These are phyloP conservation scores for Cheiracanthium punctorium DNA, from an alignment of 2,888 invertebrate genomes.

Conservation along the genomic window DNA sequence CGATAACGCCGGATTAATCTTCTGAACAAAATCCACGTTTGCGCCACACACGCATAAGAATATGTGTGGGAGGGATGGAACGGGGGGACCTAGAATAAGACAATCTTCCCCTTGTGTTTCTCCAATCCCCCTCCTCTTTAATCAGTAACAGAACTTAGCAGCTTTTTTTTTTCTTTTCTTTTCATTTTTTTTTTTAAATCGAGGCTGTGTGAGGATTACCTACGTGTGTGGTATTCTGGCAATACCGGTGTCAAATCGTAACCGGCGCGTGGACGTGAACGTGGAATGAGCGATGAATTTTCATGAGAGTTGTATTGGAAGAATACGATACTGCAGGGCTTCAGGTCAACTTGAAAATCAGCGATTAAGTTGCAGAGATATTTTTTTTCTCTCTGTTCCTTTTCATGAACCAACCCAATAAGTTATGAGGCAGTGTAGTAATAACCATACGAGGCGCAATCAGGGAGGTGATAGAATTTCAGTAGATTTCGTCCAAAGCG, in stretches of 20 bases:
- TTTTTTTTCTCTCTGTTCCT: neutral
- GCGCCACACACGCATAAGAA: too few relatives aligned
- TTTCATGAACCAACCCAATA: too few relatives aligned
- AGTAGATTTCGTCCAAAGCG: too few relatives aligned
- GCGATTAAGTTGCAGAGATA: neutral
- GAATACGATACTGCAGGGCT: neutral
- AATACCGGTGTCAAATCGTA: neutral
- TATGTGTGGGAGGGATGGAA: neutral
- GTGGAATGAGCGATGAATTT: neutral
- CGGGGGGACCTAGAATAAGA: too few relatives aligned
- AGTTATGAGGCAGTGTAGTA: too few relatives aligned
- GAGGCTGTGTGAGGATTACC: neutral
- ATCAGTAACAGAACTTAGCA: neutral
- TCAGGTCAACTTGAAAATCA: neutral
- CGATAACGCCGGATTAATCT: neutral
- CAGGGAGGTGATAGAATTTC: too few relatives aligned
- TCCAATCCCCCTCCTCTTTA: neutral
- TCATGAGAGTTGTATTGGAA: neutral
- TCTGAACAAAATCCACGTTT: neutral
- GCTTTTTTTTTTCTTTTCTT: neutral
- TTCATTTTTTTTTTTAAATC: neutral
- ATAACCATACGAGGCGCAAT: too few relatives aligned
- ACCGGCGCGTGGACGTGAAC: neutral
- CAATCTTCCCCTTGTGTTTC: too few relatives aligned
- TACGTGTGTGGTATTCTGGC: neutral